Evolutionary conservation across 37 sponge, comb jelly and placozoan species (phyloP), one percentile per base, ranked within the genome.

Genomic region (Diacarnus erythraeanus): DNA sequence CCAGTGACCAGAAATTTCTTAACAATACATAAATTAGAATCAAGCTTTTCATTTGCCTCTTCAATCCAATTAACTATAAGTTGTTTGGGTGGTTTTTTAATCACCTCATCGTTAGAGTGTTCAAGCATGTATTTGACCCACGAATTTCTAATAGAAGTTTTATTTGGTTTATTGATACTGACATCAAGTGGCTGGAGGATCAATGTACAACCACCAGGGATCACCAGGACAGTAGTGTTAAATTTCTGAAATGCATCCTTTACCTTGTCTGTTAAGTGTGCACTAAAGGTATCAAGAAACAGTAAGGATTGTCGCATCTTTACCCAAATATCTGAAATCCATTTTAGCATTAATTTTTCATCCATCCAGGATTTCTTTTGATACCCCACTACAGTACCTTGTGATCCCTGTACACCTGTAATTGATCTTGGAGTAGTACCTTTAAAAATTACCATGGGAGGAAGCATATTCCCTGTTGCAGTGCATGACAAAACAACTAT

Each of bases 191-290:
- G 85, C 73, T 77, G 85, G 2, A 84, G 25, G 60, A 64, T 41
- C 22, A 64, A 71, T n/a, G 83, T 82, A 57, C 84, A 83, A 10
- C 84, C 70, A 31, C 78, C 78, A 56, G 77, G 78, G 22, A 84
- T 84, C 6, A 84, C 85, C 21, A 84, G 30, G 22, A 74, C 26
- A 34, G 59, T 68, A 1, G 75, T 69, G 26, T 56, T 69, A 9
- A 20, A 42, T 3, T 58, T 10, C 21, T n/a, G 9, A 33, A 83
- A 69, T 34, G 66, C n/a, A 26, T 37, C 84, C n/a, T 39, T 37
- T 2, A 75, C 76, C 20, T 68, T 43, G 17, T 67, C 77, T 29
- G 76, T 84, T 12, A 54, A 36, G 56, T 84, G 84, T 18, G 33
- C 61, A 36, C 44, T 57, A 37, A 76, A 84, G 0, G 76, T 38